Evolutionary conservation across 2,113 vertebrate genomes (phyloP).

Genomic region (Alexandromys fortis): DNA sequence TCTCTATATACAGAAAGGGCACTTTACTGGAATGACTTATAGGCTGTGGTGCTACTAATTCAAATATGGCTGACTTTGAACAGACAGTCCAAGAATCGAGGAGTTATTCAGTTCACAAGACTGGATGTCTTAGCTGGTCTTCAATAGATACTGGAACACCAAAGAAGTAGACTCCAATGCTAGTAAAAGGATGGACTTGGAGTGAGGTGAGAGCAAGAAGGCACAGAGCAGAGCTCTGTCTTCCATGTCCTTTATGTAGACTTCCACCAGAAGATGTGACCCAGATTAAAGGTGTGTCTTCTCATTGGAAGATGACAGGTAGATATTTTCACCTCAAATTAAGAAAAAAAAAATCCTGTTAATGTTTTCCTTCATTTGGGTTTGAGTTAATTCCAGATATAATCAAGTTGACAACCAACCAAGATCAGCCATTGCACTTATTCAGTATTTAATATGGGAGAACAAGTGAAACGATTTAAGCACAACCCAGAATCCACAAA

Average conservation of each 20-base stretch:
- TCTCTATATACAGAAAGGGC: background rate
- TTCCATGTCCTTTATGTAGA: background rate
- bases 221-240: background rate
- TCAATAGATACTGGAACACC: too few species aligned
- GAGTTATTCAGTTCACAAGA: background rate
- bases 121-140: background rate
- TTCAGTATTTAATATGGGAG: conserved; percentile 19
- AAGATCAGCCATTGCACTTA: background rate
- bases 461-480: background rate
- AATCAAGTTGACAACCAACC: background rate
- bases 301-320: background rate
- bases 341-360: background rate
- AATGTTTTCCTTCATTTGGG: background rate
- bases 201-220: background rate
- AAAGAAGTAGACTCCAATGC: background rate
- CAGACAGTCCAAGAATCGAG: background rate
- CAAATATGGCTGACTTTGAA: background rate
- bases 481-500: background rate
- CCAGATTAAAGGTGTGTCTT: background rate
- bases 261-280: background rate
- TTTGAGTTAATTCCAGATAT: background rate
- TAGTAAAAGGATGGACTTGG: background rate
- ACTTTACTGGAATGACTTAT: background rate
- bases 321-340: background rate
- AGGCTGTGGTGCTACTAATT: background rate